phyloP scores from a whole-genome alignment of 2,888 invertebrate genomes.

The Himalopsyche tibetana region DNA sequence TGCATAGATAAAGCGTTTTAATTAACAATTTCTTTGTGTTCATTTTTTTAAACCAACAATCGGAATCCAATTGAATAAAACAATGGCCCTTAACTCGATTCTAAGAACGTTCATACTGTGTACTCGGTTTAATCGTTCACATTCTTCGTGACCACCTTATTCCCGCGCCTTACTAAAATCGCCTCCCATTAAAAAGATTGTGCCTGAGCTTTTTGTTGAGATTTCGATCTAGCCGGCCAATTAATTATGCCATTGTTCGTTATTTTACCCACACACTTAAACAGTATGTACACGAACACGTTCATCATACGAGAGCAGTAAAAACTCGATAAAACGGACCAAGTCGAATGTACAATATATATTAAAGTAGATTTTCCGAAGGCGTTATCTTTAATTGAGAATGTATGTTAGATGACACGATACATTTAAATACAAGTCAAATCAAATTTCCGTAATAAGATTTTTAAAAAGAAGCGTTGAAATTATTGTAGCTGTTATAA shows the following conservation, averaged over 20 bases:
- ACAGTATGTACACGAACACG: background rate
- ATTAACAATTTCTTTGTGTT: conserved; percentile 9
- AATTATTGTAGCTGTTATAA: no score
- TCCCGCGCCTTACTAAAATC: conserved; percentile 43
- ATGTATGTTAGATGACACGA: no score
- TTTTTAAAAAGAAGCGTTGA: no score
- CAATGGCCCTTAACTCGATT: conserved; percentile 7
- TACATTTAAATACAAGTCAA: no score
- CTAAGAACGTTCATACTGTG: conserved; percentile 3
- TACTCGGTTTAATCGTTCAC: conserved; percentile 17
- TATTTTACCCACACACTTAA: background rate
- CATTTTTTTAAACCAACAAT: background rate
- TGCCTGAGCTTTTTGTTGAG: conserved; percentile 22
- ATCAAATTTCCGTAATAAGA: no score
- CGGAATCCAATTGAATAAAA: background rate
- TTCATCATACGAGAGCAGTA: background rate
- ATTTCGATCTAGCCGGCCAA: conserved; percentile 22
- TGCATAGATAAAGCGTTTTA: conserved; percentile 26
- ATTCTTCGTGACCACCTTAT: conserved; percentile 42
- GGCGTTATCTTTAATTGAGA: no score
- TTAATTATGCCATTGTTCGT: conserved; percentile 35
- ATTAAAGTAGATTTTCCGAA: no score
- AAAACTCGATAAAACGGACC: no score
- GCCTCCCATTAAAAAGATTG: conserved; percentile 3
- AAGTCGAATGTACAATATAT: no score